Base-by-base conservation (phyloP, 2,113 vertebrate species). In the Rhodinocichla rosea region DNA sequence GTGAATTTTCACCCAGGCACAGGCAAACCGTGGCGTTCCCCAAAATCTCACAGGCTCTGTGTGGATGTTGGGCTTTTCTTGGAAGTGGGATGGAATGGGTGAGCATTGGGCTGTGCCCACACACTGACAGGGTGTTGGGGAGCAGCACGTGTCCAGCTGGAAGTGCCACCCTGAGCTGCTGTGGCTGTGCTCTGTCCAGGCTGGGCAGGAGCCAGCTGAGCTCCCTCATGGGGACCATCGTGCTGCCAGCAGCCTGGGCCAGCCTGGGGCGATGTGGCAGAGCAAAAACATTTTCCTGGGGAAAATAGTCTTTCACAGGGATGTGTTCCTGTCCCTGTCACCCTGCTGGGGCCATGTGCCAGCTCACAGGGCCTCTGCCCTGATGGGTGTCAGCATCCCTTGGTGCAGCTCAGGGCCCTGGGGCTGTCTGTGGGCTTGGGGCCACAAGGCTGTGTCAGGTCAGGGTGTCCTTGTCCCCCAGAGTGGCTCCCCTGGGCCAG, bases 1-100 rank as follows among this genome's bases (percentile, higher is more conserved):
- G 96, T 93, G 95, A 96, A 97, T 97, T 94, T 59, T 86, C 92
- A 94, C 88, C 86, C 94, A 94, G 69, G 80, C 96, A 28, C 60
- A 84, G 88, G 60, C 44, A 93, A 93, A 95, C 73, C 0, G 1
- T n/a, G 37, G 73, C 47, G 0, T 80, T 95, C 95, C 95, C 83
- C 82, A 88, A 97, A 94, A 89, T 45, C 90, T 90, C 1, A 2
- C 67, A 59, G 67, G 68, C 90, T 93, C 62, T 3, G 3, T 30
- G 42, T 5, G 17, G 45, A 21, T 92, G 75, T 30, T 79, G 40
- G 64, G 71, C 39, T 86, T 83, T 79, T 92, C 55, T 50, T 33
- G 5, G 76, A 52, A 73, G 73, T 40, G 21, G 33, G 49, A 50
- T 79, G 44, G 85, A 55, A 39, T 3, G 10, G 64, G 35, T 2